Conservation (phyloP, 2,888 invertebrate genomes). For the Harpalus rubripes region DNA sequence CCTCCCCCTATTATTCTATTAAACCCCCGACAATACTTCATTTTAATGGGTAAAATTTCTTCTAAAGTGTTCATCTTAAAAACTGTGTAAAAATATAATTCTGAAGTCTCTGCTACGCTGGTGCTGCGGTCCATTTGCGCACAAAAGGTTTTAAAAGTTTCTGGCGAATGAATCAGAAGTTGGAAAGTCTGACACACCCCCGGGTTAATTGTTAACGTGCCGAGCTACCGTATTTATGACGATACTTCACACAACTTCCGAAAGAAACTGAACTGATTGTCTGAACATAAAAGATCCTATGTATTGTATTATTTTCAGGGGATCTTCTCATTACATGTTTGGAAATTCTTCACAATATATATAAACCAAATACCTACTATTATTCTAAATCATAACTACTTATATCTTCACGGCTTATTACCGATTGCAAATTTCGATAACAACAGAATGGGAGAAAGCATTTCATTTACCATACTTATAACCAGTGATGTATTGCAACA, state of each 20-base stretch:
- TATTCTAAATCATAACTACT: too few species aligned
- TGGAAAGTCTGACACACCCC: conserved; percentile 4
- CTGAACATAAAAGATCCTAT: background rate
- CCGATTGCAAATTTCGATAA: too few species aligned
- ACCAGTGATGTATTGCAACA: too few species aligned
- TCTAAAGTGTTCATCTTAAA: background rate
- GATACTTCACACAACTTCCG: background rate
- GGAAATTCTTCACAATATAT: too few species aligned
- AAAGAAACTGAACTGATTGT: background rate
- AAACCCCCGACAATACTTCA: too few species aligned
- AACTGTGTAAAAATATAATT: background rate
- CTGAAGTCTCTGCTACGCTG: background rate
- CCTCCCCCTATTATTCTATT: too few species aligned
- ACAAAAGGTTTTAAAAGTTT: conserved; percentile 1
- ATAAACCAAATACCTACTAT: too few species aligned
- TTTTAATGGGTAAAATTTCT: too few species aligned
- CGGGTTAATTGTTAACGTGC: conserved; percentile 1
- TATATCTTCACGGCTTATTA: too few species aligned
- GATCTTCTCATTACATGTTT: background rate
- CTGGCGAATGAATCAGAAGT: background rate
- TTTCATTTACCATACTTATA: too few species aligned
- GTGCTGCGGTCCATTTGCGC: background rate
- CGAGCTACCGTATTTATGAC: background rate
- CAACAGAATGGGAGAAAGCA: too few species aligned
- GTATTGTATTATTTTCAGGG: background rate